Evolutionary conservation across 2,888 invertebrate species (phyloP), one percentile per base, ranked within the genome.

Genomic region (Caenorhabditis afra): DNA sequence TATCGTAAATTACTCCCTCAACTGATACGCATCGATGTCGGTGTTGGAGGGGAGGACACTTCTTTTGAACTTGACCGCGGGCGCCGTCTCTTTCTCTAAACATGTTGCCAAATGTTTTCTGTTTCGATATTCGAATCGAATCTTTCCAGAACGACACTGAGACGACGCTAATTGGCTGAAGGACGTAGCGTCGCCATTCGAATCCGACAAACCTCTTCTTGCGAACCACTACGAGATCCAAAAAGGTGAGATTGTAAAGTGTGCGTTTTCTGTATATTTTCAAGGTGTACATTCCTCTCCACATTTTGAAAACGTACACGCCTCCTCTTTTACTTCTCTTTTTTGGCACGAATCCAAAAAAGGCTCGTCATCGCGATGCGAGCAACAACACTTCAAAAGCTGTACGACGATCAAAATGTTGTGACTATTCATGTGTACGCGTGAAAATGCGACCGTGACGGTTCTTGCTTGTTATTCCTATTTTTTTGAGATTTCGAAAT

Each of bases 1-100:
- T 64, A 73, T 65, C 73, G 73, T 73, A 73, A 73, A 73, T 73
- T 64, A 73, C 50, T 64, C 61, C 61, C 61, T 70, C 70, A 61
- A 53, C 57, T 64, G 64, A 73, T 73, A 64, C 73, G 14, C 50
- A 73, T 73, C 73, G 59, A 47, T 23, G 23, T 29, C n/a, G 5
- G 47, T 29, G 29, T 29, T 47, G 11, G 47, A 22, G 41, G 41
- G 22, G 37, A 8, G 50, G 57, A 58, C 50, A 41, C 68, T 29
- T 16, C 49, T 58, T 64, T 73, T 73, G 58, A 73, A 73, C 57
- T 73, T 49, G 39, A 41, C 73, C 73, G 73, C 64, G 16, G n/a
- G 20, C 22, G 18, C 16, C 35, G 7, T 45, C 12, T 10, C 39
- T 39, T 23, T 4, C 20, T 8, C n/a, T 11, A 22, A 47, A 47